Evolutionary conservation across 2,113 vertebrate genomes (phyloP), one percentile per base, ranked within the genome.

Genomic region (Myiozetetes cayanensis): DNA sequence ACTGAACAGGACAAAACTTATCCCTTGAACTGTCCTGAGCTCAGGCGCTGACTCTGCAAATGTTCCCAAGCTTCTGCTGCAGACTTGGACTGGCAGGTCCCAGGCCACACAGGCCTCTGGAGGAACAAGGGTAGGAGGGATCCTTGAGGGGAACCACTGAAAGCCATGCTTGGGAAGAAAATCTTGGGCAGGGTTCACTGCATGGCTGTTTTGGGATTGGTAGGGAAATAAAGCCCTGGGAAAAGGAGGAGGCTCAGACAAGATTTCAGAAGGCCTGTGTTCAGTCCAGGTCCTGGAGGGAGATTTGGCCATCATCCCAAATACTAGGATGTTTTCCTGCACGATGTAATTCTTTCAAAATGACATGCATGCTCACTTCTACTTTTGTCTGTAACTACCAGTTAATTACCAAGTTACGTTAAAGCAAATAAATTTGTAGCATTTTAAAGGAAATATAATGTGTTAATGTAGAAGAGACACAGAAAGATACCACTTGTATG

Each of bases 261-360:
- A 65, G 2, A 4, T 61, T 86, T 76, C 2, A 2, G 50, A 67
- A 84, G 53, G 49, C 18, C 72, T 43, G 18, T 43, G 23, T 33
- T 88, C 5, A 3, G 6, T 66, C 62, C 71, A 53, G 35, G 76
- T 84, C 90, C 77, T 10, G 1, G 39, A 61, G 37, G 73, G 78
- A 86, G 73, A 72, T 86, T 62, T 89, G 87, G 81, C 74, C 4
- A 3, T 66, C 35, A 30, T 53, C 80, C 84, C 47, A 68, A 89
- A 81, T 67, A 46, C 73, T 6, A 87, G 71, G 75, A 84, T 71
- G 63, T 84, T 93, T 87, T 91, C 50, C 47, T 87, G 62, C 8
- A 73, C 35, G 55, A 25, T 7, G 76, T 71, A 76, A 75, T 88
- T 61, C 89, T 70, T 91, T 27, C 84, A 97, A 96, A 85, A 87